Conservation (phyloP, 2,888 invertebrate species). For the Rhaphigaster nebulosa region DNA sequence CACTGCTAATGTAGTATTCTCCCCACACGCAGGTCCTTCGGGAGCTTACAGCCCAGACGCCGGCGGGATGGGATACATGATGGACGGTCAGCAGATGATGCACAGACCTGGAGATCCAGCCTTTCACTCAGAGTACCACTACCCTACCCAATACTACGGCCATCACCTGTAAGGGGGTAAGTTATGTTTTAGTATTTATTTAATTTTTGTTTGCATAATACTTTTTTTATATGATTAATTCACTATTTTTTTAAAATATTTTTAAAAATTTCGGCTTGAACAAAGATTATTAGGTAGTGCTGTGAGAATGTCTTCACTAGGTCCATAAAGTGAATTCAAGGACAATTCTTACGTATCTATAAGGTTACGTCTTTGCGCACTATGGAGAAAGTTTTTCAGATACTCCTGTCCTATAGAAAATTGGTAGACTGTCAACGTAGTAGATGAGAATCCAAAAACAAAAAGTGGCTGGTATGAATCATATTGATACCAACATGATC, state of each 20-base stretch:
- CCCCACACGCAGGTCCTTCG: slow-evolving; percentile 94
- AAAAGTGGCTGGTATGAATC: too few relatives aligned
- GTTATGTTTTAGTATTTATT: slow-evolving; percentile 1
- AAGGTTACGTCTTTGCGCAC: background rate
- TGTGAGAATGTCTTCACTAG: background rate
- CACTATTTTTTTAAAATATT: background rate
- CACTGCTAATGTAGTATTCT: slow-evolving; percentile 78
- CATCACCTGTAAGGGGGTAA: slow-evolving; percentile 81
- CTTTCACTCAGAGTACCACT: slow-evolving; percentile 95
- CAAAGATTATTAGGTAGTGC: background rate
- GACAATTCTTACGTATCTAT: background rate
- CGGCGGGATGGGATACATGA: slow-evolving; percentile 98
- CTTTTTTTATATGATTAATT: background rate
- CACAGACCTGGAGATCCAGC: slow-evolving; percentile 93
- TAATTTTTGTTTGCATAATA: background rate
- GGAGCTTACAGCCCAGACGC: slow-evolving; percentile 97
- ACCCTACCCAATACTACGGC: slow-evolving; percentile 92
- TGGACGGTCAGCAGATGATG: slow-evolving; percentile 98
- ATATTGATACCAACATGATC: too few relatives aligned
- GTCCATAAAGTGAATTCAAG: background rate
- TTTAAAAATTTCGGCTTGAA: background rate
- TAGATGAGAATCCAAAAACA: too few relatives aligned
- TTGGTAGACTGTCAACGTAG: too few relatives aligned
- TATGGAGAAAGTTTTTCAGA: too few relatives aligned
- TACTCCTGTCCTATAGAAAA: too few relatives aligned